Evolutionary conservation across 2,797 vertebrate species (phyloP), one percentile per base, ranked within the genome.

Genomic region (Poliocrania exsul): DNA sequence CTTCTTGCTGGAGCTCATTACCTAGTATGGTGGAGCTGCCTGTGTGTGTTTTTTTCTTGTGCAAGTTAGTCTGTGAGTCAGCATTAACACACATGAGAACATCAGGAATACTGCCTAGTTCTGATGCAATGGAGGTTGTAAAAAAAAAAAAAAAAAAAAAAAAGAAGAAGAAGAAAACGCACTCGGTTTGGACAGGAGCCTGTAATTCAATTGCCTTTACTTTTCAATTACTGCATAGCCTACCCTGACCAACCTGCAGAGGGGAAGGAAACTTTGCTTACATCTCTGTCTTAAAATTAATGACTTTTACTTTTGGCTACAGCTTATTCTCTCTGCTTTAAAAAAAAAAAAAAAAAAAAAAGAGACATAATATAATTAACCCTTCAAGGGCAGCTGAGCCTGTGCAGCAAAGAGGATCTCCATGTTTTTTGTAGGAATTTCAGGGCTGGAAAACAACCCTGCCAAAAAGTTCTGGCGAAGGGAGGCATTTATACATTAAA

Each of bases 41-140:
- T 96, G 93, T 93, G 93, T 95, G 91, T 92, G 92, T 95, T 93
- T 88, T 92, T 93, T 96, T 96, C 96, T 97, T 96, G 96, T 93
- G 97, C 97, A 96, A 97, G 96, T 97, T 97, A 97, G 96, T 96
- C 97, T 97, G 95, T 97, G 97, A 98, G 98, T 97, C 97, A 97
- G 98, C 97, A 97, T 73, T 94, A 95, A 97, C 97, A 97, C 97
- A 97, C 92, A 93, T 95, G 97, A 97, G 96, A 93, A 91, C 90
- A 97, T 94, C 95, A 97, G 97, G 96, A 97, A 96, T 94, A 91
- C 94, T 96, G 97, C 97, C 96, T 93, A 95, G 93, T 94, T 97
- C 96, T 97, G 95, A 97, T 97, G 97, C 97, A 97, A 97, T 93
- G 92, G 92, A 95, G 95, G 92, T 86, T 91, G 70, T 71, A 74